Evolutionary conservation across 2,888 invertebrate species (phyloP).

Genomic region (Trachelus stipa): DNA sequence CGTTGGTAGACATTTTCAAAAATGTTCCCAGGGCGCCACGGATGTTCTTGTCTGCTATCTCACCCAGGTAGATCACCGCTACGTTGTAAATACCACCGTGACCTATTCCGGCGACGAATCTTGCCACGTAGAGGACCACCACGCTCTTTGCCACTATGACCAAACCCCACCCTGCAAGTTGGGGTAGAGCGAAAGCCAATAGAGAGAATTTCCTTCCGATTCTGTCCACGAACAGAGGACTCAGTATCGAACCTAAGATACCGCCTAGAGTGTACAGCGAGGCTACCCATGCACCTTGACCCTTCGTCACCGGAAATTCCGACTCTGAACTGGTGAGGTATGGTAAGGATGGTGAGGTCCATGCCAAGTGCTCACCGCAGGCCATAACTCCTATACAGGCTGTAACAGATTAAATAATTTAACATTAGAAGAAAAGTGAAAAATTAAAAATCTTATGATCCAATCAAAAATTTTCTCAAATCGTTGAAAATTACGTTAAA

Average conservation of each 20-base stretch:
- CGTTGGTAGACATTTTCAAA: slow-evolving; percentile 68
- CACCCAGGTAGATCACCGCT: slow-evolving; percentile 72
- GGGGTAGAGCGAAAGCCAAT: slow-evolving; percentile 49
- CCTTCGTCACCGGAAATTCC: slow-evolving; percentile 45
- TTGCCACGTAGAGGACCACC: slow-evolving; percentile 59
- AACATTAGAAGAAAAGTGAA: not conserved
- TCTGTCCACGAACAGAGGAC: slow-evolving; percentile 48
- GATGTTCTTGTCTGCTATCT: slow-evolving; percentile 71
- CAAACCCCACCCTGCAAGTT: slow-evolving; percentile 52
- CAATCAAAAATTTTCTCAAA: not conserved
- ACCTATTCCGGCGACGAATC: slow-evolving; percentile 67
- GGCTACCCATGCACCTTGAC: slow-evolving; percentile 55
- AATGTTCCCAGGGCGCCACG: slow-evolving; percentile 71
- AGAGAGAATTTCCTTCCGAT: slow-evolving; percentile 55
- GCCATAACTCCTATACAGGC: slow-evolving; percentile 54
- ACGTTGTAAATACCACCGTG: slow-evolving; percentile 67
- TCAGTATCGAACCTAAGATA: slow-evolving; percentile 48
- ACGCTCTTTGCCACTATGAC: slow-evolving; percentile 48
- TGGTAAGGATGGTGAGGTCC: slow-evolving; percentile 57
- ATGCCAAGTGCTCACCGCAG: slow-evolving; percentile 54
- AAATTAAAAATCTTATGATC: not conserved
- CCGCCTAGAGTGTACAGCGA: slow-evolving; percentile 54
- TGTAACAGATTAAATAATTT: slow-evolving; percentile 25
- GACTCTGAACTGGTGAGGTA: slow-evolving; percentile 45
- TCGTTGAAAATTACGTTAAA: no score